Conservation (phyloP, 2,113 vertebrate genomes). For the Archilochus colubris region DNA sequence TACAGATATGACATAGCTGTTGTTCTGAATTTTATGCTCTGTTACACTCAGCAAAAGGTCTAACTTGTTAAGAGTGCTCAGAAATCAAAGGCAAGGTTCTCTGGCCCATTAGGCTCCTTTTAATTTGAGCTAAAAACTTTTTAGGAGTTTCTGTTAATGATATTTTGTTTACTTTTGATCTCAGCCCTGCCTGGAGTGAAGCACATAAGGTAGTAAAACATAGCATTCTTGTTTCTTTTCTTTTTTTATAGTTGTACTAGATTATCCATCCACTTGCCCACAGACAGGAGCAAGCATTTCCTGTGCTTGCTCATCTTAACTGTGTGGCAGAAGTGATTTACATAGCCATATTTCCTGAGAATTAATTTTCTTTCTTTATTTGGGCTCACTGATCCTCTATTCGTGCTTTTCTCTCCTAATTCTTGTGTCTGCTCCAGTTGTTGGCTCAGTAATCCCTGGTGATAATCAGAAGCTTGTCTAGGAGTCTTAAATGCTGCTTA, state of each 20-base stretch:
- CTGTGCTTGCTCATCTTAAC: neutral
- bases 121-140: neutral
- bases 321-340: neutral
- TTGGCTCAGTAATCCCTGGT: neutral
- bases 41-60: neutral
- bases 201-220: neutral
- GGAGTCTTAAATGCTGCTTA: neutral
- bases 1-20: fast-evolving
- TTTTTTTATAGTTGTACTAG: neutral
- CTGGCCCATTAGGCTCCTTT: neutral
- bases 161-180: neutral
- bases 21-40: neutral
- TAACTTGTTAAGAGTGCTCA: neutral
- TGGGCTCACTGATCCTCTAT: neutral
- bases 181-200: neutral
- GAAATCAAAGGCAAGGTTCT: neutral
- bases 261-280: fast-evolving
- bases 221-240: neutral
- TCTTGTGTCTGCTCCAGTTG: neutral
- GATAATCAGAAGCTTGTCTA: neutral
- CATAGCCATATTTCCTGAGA: neutral
- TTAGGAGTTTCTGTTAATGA: neutral
- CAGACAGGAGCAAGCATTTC: neutral
- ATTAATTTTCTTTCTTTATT: neutral
- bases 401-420: neutral